Base-by-base conservation (phyloP, 2,888 invertebrate genomes). In the Agrochola lota region DNA sequence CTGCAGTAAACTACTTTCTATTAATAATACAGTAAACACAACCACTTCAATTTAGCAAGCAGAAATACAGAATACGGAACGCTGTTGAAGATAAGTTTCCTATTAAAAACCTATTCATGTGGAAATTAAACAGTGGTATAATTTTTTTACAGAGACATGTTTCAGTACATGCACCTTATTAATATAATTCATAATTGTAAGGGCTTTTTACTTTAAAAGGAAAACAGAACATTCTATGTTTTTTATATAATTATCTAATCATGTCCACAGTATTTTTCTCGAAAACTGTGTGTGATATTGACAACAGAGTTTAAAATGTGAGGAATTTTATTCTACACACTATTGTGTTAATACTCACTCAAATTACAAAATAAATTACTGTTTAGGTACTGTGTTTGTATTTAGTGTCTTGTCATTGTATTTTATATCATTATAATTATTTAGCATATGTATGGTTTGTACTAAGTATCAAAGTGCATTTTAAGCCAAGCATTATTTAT, bases 331-430 rank as follows among this genome's bases (percentile, higher is more conserved):
- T 15, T 49, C 17, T 49, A 49, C 17, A 17, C 49, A 17, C 49
- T 7, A 49, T 49, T 17, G 49, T 17, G 49, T 46, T 46, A 46
- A 46, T 46, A 15, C 11, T 55, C 23, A 67, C n/a, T 64, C 23
- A 46, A 43, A 43, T 35, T 15, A 46, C 17, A 49, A 49, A 60
- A 72, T 71, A 49, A 20, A 63, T 20, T 49, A 81, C n/a, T 64
- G 30, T 30, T 23, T 52, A 55, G 26, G 43, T 71, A 74, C n/a
- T 59, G 17, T 49, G 3, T 52, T 43, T 9, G 30, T 12, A 17
- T 52, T 78, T 64, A 64, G n/a, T 81, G 74, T 35, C n/a, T 73
- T 59, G 78, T 78, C 78, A 78, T 74, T 78, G 78, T 78, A 74
- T 78, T 74, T 81, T 35, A 59, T 81, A 74, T 74, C 23, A 64